phyloP scores from a whole-genome alignment of 2,888 invertebrate species.

The Plemyria rubiginata region DNA sequence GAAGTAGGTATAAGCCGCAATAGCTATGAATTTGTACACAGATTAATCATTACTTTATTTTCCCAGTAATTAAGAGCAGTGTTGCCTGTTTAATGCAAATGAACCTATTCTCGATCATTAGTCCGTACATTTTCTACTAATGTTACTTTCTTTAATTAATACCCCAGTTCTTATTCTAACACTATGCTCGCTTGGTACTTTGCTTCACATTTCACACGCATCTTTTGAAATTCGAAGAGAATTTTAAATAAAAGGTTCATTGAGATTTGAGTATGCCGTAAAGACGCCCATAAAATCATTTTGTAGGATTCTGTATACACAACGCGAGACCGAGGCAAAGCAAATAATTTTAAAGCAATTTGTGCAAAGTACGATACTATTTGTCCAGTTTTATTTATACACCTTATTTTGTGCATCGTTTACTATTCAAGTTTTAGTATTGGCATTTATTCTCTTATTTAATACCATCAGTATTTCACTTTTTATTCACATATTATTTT shows the following conservation, averaged over 20 bases:
- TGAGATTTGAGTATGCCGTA: conserved; percentile 16
- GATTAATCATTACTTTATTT: conserved; percentile 73
- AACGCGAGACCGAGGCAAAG: conserved; percentile 12
- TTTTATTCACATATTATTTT: conserved; percentile 20
- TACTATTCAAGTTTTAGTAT: conserved; percentile 26
- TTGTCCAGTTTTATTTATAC: conserved; percentile 31
- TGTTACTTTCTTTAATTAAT: conserved; percentile 82
- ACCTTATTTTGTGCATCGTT: conserved; percentile 32
- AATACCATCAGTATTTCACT: conserved; percentile 7
- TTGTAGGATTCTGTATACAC: conserved; percentile 14
- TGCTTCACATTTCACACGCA: conserved; percentile 59
- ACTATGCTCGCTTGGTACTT: conserved; percentile 57
- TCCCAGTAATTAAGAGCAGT: conserved; percentile 79
- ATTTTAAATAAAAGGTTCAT: conserved; percentile 16
- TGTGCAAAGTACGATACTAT: conserved; percentile 37
- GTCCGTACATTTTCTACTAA: conserved; percentile 77
- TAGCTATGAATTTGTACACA: background rate
- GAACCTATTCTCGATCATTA: conserved; percentile 82
- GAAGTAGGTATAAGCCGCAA: background rate
- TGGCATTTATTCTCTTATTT: conserved; percentile 26
- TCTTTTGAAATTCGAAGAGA: conserved; percentile 27
- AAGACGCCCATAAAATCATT: conserved; percentile 15
- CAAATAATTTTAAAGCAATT: conserved; percentile 41
- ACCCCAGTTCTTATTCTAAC: conserved; percentile 66
- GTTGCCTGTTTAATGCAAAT: conserved; percentile 82